A percentile compares a stretch with the other conserved stretches of the same genome.
Conservation (phyloP, 1,140 invertebrate genomes). For the Musca vetustissima region DNA sequence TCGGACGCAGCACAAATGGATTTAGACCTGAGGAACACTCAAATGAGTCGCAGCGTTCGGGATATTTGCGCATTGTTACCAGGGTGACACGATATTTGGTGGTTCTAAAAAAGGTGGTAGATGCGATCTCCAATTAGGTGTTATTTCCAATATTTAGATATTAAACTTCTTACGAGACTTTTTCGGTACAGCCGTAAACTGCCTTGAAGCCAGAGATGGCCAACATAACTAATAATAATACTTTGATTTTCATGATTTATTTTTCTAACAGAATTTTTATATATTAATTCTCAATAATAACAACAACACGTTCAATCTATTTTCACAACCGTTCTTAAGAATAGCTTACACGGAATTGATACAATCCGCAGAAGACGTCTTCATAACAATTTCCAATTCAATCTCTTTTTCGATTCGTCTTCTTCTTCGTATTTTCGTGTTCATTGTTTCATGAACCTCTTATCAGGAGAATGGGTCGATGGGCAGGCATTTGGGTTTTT, state of each 20-base stretch:
- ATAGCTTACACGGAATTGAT: slow-evolving; percentile 10
- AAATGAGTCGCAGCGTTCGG: slow-evolving; percentile 36
- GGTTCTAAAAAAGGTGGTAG: slow-evolving; percentile 26
- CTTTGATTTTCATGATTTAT: not conserved
- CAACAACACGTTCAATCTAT: not conserved
- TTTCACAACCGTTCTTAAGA: slow-evolving; percentile 6
- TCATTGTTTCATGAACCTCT: too few species aligned
- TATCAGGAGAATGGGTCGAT: too few species aligned
- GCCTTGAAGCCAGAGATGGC: too few species aligned
- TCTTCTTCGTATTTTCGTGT: too few species aligned
- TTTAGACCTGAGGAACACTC: slow-evolving; percentile 33
- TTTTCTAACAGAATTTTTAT: not conserved
- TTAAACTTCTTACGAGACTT: slow-evolving; percentile 37
- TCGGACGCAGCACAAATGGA: slow-evolving; percentile 38
- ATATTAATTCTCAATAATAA: not conserved
- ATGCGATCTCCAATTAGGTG: too few species aligned
- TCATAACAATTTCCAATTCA: too few species aligned
- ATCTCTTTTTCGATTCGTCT: too few species aligned
- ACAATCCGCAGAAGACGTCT: not conserved
- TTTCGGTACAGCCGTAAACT: slow-evolving; percentile 35
- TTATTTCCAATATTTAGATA: too few species aligned
- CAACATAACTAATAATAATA: too few species aligned
- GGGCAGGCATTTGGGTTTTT: too few species aligned
- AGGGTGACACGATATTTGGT: slow-evolving; percentile 38
- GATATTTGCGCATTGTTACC: slow-evolving; percentile 46